Evolutionary conservation across 2,113 vertebrate genomes (phyloP).

Genomic region (Microcebus griseorufus): DNA sequence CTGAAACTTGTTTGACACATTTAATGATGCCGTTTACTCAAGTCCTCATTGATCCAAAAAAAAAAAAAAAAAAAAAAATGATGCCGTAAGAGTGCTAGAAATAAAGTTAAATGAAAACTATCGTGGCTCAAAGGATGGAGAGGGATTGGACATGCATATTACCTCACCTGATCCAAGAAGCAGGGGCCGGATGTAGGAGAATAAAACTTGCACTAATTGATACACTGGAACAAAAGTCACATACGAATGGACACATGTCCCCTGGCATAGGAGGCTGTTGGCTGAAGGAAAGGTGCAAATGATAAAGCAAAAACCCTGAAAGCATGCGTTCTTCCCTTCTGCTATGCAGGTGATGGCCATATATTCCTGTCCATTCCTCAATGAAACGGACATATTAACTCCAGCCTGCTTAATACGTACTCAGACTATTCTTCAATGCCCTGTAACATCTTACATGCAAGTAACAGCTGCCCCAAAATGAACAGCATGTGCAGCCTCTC

Average conservation of each 20-base stretch:
- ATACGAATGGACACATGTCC: not conserved
- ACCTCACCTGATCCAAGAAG: not conserved
- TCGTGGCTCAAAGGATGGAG: not conserved
- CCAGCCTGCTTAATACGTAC: not conserved
- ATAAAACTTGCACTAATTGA: not conserved
- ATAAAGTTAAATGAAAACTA: slow-evolving; percentile 15
- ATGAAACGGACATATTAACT: not conserved
- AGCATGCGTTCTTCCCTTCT: not conserved
- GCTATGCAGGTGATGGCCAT: not conserved
- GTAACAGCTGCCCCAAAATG: not conserved
- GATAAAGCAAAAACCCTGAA: not conserved
- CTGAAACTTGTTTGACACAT: slow-evolving; percentile 35
- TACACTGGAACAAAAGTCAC: not conserved
- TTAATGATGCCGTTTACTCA: no score
- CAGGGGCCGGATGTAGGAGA: not conserved
- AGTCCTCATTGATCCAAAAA: no score
- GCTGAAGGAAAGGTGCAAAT: not conserved
- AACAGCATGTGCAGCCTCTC: not conserved
- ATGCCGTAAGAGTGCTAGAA: not conserved
- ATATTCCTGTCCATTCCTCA: not conserved
- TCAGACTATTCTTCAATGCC: not conserved
- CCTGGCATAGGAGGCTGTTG: not conserved
- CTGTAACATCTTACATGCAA: not conserved
- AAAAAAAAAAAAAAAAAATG: no score
- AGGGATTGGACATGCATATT: not conserved